These are phyloP conservation scores for Thera britannica DNA, from an alignment of 2,888 invertebrate genomes.

Conservation along the genomic window DNA sequence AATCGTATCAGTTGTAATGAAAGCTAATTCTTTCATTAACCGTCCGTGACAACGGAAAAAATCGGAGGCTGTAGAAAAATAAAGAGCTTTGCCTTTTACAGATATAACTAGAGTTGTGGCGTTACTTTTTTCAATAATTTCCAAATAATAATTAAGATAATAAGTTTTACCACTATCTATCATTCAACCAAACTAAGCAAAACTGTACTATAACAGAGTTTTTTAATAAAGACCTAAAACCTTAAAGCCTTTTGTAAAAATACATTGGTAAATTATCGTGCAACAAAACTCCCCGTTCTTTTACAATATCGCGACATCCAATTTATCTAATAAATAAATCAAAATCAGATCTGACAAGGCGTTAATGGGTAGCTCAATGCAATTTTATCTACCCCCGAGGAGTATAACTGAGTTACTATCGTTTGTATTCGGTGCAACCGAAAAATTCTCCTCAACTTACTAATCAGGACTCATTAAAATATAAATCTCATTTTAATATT, in stretches of 20 bases:
- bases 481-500: background rate
- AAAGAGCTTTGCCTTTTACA: conserved; percentile 47
- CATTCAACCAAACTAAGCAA: too few relatives aligned
- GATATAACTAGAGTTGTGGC: conserved; percentile 35
- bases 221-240: background rate
- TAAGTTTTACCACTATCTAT: background rate
- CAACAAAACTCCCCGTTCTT: conserved; percentile 16
- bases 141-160: too few relatives aligned
- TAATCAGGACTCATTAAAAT: background rate
- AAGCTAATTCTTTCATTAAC: conserved; percentile 85
- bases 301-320: conserved; percentile 48
- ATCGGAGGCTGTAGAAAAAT: conserved; percentile 74
- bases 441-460: conserved; percentile 10
- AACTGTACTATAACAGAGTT: too few relatives aligned
- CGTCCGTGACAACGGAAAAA: conserved; percentile 80
- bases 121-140: too few relatives aligned
- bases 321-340: conserved; percentile 81
- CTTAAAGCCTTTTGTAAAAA: background rate
- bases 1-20: conserved; percentile 83
- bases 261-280: background rate
- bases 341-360: conserved; percentile 84
- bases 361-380: conserved; percentile 83
- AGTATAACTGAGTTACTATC: conserved; percentile 72
- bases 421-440: conserved; percentile 27
- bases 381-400: conserved; percentile 81